These are phyloP conservation scores for Cinclus mexicanus DNA, from an alignment of 2,113 vertebrate species.

Conservation along the genomic window DNA sequence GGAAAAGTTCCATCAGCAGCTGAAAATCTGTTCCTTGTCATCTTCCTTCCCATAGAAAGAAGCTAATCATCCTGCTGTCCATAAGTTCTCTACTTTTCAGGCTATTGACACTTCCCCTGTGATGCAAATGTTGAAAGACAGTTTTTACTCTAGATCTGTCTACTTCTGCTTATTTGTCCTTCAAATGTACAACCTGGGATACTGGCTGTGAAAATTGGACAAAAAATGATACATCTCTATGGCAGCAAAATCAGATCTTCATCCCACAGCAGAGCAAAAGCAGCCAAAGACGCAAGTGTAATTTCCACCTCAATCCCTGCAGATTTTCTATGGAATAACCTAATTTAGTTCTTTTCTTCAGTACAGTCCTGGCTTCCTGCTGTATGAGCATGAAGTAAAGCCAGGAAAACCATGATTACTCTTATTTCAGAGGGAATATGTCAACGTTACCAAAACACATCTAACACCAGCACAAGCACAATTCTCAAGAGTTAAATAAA, in stretches of 20 bases:
- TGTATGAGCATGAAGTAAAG: constrained; percentile 39
- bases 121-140: constrained; percentile 68
- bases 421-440: constrained; percentile 9
- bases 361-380: constrained; percentile 14
- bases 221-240: constrained; percentile 39
- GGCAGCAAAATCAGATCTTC: constrained; percentile 1
- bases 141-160: constrained; percentile 50
- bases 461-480: background rate
- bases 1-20: constrained; percentile 67
- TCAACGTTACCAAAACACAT: background rate
- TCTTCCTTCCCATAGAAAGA: constrained; percentile 67
- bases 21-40: constrained; percentile 80
- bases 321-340: constrained; percentile 13
- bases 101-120: constrained; percentile 62
- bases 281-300: constrained; percentile 46
- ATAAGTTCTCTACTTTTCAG: constrained; percentile 49
- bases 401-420: constrained; percentile 51
- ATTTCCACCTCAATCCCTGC: constrained; percentile 41
- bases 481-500: constrained; percentile 40
- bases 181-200: constrained; percentile 12
- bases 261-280: background rate
- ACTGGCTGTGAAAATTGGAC: constrained; percentile 8
- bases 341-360: constrained; percentile 47
- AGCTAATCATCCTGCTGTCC: constrained; percentile 59
- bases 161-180: constrained; percentile 61